Evolutionary conservation across 2,797 vertebrate species (phyloP).

Genomic region (Mormyrops attenuatus): DNA sequence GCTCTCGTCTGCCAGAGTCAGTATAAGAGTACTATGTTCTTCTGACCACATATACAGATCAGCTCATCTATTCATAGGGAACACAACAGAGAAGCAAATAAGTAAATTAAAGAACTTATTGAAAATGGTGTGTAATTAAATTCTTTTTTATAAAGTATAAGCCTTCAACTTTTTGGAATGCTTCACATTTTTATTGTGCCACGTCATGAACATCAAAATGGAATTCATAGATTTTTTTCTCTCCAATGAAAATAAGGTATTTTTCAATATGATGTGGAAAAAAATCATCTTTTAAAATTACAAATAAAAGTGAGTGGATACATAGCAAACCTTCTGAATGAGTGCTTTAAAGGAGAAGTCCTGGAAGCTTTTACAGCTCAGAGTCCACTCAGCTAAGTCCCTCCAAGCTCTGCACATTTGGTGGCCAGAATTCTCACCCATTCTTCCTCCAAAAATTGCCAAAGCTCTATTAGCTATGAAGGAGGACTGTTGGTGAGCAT

Average conservation of each 20-base stretch:
- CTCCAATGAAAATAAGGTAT: not conserved
- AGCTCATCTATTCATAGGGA: not conserved
- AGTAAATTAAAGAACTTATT: not conserved
- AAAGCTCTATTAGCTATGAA: not conserved
- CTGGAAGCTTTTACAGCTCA: not conserved
- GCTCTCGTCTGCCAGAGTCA: not conserved
- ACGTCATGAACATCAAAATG: not conserved
- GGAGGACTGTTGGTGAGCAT: not conserved
- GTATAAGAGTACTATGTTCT: not conserved
- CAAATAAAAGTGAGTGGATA: not conserved
- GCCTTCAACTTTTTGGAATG: not conserved
- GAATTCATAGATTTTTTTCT: not conserved
- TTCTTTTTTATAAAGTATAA: not conserved
- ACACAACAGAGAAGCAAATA: not conserved
- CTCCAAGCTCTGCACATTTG: not conserved
- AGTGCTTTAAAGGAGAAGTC: not conserved
- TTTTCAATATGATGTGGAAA: not conserved
- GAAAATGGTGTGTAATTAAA: not conserved
- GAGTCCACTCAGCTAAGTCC: not conserved
- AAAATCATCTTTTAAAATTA: not conserved
- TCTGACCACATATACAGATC: not conserved
- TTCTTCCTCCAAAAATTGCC: not conserved
- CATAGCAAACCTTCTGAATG: not conserved
- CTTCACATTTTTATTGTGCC: not conserved
- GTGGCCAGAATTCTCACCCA: not conserved